Base-by-base conservation (phyloP, 2,113 vertebrate genomes). In the Syrmaticus mikado region DNA sequence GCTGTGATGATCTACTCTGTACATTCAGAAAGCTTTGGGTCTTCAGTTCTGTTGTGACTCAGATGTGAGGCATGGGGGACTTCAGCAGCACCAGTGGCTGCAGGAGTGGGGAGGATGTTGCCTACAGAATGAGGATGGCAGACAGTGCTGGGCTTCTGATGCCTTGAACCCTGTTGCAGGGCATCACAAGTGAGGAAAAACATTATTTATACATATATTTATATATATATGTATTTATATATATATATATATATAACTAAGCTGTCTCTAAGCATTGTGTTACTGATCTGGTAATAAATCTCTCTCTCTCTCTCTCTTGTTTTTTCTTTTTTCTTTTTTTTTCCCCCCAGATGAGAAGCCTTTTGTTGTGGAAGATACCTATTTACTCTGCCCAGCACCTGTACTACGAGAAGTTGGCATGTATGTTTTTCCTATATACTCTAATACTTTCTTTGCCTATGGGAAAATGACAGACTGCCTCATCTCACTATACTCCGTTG, bases 321-420 rank as follows among this genome's bases (percentile, higher is more conserved):
- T 43, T 83, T 86, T 94, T 96, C 83, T 84, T 71, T 43, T 83
- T 86, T 76, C 27, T 77, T 87, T 41, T 83, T 86, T 94, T 96
- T 45, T 85, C 86, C 93, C 96, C 96, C 8, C 92, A 99, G 99
- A 98, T 96, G 98, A 98, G 96, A 99, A 99, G 94, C 99, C 99
- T 25, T 97, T 99, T 72, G 93, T 98, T 38, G 99, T 99, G 46
- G 98, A 99, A 95, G 99, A 99, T 67, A 99, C 99, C 13, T 99
- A 99, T 90, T 97, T 99, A 61, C 98, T 99, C 64, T 99, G 99
- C 92, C 99, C 99, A 34, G 99, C 99, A 0, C 99, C 99, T 13
- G 97, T 99, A 58, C 98, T 99, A 55, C 97, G 96, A 94, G 99
- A 99, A 90, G 99, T 99, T 95, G 99, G 99, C 97, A 99, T 99